phyloP scores from a whole-genome alignment of 37 sponge, comb jelly and placozoan genomes.

The Cliona cf. orientalis region DNA sequence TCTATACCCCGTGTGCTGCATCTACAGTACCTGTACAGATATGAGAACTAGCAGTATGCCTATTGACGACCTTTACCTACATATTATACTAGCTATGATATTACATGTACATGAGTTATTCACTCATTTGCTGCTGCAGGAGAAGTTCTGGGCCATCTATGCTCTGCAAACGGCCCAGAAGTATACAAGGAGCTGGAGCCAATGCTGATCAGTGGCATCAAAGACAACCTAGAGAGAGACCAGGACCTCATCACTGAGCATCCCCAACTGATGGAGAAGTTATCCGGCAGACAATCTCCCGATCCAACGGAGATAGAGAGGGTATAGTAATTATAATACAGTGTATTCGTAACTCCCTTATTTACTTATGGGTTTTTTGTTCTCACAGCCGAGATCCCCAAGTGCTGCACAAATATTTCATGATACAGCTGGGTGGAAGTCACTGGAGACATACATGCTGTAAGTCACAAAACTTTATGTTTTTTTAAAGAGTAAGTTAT shows the following conservation, averaged over 20 bases:
- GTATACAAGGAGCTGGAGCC: slow-evolving; percentile 42
- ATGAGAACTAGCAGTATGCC: no score
- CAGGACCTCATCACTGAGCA: neutral
- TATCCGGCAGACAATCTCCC: neutral
- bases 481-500: neutral
- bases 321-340: neutral
- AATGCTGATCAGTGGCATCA: slow-evolving; percentile 43
- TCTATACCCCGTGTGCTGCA: no score
- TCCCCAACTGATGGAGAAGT: slow-evolving; percentile 32
- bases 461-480: slow-evolving; percentile 45
- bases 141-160: slow-evolving; percentile 75
- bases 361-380: neutral
- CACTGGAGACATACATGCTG: slow-evolving; percentile 91
- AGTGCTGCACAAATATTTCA: slow-evolving; percentile 80
- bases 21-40: no score
- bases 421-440: slow-evolving; percentile 96
- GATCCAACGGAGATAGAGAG: neutral
- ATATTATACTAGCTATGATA: no score
- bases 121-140: slow-evolving; percentile 14
- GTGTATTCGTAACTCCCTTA: neutral
- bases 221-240: slow-evolving; percentile 66
- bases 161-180: slow-evolving; percentile 24
- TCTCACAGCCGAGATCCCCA: slow-evolving; percentile 25
- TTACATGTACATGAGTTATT: no score
- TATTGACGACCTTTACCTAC: no score